These are phyloP conservation scores for Creontiades dilutus DNA, from an alignment of 2,888 invertebrate species.

Conservation along the genomic window DNA sequence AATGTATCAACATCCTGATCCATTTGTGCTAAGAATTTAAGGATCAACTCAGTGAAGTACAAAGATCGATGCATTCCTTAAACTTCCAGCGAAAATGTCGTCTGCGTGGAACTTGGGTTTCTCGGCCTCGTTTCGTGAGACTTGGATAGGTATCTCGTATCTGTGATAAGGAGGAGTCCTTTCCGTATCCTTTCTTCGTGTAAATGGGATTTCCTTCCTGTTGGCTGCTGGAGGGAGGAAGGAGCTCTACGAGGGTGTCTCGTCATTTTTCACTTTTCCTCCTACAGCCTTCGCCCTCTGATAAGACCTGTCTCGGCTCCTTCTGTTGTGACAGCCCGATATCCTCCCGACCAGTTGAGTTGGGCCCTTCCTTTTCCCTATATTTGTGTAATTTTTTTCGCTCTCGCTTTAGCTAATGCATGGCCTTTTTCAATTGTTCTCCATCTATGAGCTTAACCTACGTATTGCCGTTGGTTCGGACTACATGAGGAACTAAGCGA, in stretches of 20 bases:
- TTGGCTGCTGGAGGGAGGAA: constrained; percentile 12
- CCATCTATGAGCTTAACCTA: too few relatives aligned
- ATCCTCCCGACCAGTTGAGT: neutral
- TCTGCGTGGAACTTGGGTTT: too few relatives aligned
- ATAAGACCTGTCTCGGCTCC: neutral
- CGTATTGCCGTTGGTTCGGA: too few relatives aligned
- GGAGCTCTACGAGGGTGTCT: constrained; percentile 17
- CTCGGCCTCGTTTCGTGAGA: too few relatives aligned
- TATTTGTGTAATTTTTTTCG: neutral
- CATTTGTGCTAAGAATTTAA: too few relatives aligned
- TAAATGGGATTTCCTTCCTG: constrained; percentile 46
- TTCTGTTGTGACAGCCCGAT: neutral
- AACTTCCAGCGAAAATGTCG: too few relatives aligned
- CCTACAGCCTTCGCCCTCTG: neutral
- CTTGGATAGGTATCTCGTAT: neutral
- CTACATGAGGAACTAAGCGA: too few relatives aligned
- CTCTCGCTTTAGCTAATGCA: neutral
- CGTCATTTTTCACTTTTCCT: constrained; percentile 34
- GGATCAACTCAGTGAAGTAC: too few relatives aligned
- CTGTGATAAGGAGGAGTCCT: neutral
- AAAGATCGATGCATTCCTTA: too few relatives aligned
- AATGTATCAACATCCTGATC: too few relatives aligned
- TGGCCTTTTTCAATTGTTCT: too few relatives aligned
- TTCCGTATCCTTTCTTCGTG: neutral
- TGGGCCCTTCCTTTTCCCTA: neutral